These are phyloP conservation scores for Nemurella pictetii DNA, from an alignment of 2,888 invertebrate species.

Conservation along the genomic window DNA sequence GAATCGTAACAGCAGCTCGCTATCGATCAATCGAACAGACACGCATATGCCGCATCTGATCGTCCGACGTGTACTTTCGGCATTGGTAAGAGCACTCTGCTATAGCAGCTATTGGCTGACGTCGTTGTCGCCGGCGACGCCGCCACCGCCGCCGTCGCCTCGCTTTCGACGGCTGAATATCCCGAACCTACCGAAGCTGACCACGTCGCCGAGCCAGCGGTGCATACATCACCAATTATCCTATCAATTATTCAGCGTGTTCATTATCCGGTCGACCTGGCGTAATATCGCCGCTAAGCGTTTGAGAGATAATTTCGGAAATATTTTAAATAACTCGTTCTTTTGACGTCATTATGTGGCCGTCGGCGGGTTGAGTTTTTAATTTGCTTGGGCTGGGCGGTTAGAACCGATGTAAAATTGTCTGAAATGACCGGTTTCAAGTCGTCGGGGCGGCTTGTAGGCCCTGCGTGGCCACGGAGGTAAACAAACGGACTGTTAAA, in stretches of 20 bases:
- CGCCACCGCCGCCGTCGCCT: no score
- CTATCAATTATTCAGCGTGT: not conserved
- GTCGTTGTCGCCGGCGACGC: no score
- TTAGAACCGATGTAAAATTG: no score
- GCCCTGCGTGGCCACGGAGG: no score
- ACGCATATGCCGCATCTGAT: not conserved
- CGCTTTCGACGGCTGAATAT: not conserved
- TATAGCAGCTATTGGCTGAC: no score
- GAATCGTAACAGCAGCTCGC: no score
- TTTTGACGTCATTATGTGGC: not conserved
- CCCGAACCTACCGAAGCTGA: not conserved
- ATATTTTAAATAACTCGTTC: not conserved
- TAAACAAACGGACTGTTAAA: no score
- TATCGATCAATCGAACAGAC: not conserved
- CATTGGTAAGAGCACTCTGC: not conserved
- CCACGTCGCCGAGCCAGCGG: not conserved
- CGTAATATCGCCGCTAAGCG: not conserved
- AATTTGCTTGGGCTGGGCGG: no score
- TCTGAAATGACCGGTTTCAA: no score
- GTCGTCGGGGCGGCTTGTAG: no score
- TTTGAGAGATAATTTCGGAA: not conserved
- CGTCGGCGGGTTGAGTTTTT: no score
- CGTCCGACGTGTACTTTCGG: not conserved
- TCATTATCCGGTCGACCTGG: not conserved
- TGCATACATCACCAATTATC: not conserved